Evolutionary conservation across 1,140 invertebrate genomes (phyloP), one percentile per base, ranked within the genome.

Genomic region (Bombyx mori): DNA sequence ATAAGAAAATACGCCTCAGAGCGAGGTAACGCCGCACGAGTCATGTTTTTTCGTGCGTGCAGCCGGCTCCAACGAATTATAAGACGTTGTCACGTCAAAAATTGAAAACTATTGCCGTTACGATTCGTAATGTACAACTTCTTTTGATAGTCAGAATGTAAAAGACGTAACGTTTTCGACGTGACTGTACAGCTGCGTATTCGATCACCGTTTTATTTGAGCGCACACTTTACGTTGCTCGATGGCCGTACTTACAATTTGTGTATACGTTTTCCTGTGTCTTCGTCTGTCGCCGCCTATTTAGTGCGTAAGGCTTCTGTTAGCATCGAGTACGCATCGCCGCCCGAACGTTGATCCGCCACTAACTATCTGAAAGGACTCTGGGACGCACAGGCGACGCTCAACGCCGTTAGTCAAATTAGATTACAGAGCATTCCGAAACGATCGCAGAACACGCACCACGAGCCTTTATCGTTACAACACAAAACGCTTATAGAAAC

Each of bases 281-380:
- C 48, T 7, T 12, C 48, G n/a, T 35, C 48, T 56, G 68, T 63
- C 54, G 64, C 57, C 56, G 61, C 60, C 58, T 48, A 66, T 57
- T 22, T 7, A 18, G 22, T 7, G 45, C 45, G 45, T 3, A n/a
- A 12, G 8, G 26, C 26, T 35, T 35, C 26, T 22, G 48, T 22
- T 12, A 22, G 67, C 65, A 68, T 68, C 67, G 63, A 60, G 42
- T 63, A 66, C 55, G 67, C 60, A 60, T 63, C 56, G 63, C 65
- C 62, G 66, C 67, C 58, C 54, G 58, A 56, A 52, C 52, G 60
- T 59, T 61, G 60, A 53, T 64, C 54, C 46, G 52, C 61, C 65
- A 60, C 65, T 65, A 62, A 60, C 54, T 73, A 70, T 69, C 69
- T 69, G 66, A 69, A 71, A 71, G 63, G 66, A 73, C 68, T 71